phyloP scores from a whole-genome alignment of 2,113 vertebrate species.

The Cyprinus carpio region DNA sequence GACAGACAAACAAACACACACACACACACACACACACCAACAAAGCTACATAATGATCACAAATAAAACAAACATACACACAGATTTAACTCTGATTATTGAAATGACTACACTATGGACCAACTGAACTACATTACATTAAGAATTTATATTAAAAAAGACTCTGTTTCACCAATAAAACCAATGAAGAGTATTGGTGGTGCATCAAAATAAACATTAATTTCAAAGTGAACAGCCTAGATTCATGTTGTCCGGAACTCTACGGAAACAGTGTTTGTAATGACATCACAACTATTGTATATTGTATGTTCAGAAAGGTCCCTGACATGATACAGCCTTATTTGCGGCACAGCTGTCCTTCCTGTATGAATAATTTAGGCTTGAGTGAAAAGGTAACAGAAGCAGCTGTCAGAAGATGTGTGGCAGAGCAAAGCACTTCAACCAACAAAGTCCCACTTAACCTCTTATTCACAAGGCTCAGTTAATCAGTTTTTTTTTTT shows the following conservation, averaged over 20 bases:
- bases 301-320: slow-evolving; percentile 60
- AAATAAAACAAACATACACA: too few relatives aligned
- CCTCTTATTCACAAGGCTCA: slow-evolving; percentile 26
- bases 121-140: neutral
- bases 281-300: slow-evolving; percentile 39
- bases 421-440: slow-evolving; percentile 27
- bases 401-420: slow-evolving; percentile 38
- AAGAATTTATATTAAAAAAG: neutral
- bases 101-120: neutral
- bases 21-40: too few relatives aligned
- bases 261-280: neutral
- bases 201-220: neutral
- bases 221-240: neutral
- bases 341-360: slow-evolving; percentile 52
- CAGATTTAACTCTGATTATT: neutral
- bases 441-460: slow-evolving; percentile 42
- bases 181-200: neutral
- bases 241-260: neutral
- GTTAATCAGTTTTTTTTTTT: neutral
- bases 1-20: neutral
- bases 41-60: neutral
- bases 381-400: slow-evolving; percentile 41
- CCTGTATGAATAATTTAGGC: slow-evolving; percentile 67
- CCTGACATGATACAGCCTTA: slow-evolving; percentile 52
- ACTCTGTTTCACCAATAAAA: neutral